These are phyloP conservation scores for Pangasius sanitwongsei DNA, from an alignment of 2,797 vertebrate genomes.

Conservation along the genomic window DNA sequence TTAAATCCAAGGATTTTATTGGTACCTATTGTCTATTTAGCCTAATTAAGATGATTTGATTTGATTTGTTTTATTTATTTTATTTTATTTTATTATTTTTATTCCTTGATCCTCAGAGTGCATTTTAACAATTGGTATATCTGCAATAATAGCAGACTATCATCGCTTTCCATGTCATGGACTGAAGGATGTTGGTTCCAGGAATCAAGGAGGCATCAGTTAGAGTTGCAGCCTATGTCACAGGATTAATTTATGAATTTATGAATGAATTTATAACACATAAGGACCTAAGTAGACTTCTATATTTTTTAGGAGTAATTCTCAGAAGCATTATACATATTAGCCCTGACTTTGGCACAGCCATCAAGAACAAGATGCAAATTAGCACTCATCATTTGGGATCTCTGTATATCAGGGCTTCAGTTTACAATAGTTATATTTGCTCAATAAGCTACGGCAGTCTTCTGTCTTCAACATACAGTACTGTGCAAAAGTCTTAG, in stretches of 20 bases:
- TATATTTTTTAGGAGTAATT: neutral
- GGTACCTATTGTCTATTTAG: neutral
- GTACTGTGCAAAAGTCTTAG: too few species aligned
- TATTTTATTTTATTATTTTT: neutral
- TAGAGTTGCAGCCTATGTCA: neutral
- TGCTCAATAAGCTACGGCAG: neutral
- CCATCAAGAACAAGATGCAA: neutral
- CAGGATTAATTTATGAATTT: neutral
- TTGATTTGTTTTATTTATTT: neutral
- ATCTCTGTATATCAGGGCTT: neutral
- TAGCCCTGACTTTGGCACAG: neutral
- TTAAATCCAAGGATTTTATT: neutral
- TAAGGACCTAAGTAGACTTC: neutral
- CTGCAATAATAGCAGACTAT: neutral
- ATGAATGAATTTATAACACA: neutral
- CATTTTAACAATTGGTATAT: neutral
- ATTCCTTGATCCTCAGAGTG: neutral
- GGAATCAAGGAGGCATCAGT: neutral
- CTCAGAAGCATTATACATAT: neutral
- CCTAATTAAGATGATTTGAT: neutral
- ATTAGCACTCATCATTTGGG: neutral
- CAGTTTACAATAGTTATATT: conserved; percentile 4
- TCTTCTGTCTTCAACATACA: neutral
- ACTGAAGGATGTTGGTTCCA: neutral
- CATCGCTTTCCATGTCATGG: neutral